phyloP scores from a whole-genome alignment of 1,140 invertebrate genomes.

The Leptonema lineaticorne region DNA sequence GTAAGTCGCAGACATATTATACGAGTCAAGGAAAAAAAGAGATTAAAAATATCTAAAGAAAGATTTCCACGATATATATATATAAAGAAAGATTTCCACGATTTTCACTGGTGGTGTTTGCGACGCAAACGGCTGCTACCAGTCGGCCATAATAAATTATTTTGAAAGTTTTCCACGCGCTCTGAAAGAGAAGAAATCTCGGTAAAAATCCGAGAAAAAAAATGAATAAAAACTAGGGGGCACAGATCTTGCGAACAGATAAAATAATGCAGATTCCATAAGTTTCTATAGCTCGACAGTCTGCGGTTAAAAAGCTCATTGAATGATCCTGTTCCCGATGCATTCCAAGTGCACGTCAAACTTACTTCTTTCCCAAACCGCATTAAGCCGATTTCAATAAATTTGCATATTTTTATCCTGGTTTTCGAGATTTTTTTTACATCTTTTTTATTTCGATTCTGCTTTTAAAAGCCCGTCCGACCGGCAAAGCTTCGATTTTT shows the following conservation, averaged over 20 bases:
- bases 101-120: too few relatives aligned
- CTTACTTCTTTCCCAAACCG: conserved; percentile 14
- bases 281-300: neutral
- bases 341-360: conserved; percentile 21
- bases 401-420: conserved; percentile 35
- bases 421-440: too few relatives aligned
- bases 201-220: neutral
- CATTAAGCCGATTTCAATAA: conserved; percentile 34
- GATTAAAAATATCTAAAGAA: too few relatives aligned
- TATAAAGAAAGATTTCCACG: too few relatives aligned
- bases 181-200: neutral
- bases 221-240: neutral
- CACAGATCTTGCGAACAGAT: neutral
- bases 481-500: neutral
- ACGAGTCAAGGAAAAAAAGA: too few relatives aligned
- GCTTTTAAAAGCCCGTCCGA: neutral
- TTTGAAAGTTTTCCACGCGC: neutral
- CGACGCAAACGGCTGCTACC: neutral
- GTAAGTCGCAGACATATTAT: too few relatives aligned
- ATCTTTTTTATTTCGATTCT: too few relatives aligned
- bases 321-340: neutral
- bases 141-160: neutral
- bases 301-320: neutral
- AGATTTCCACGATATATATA: too few relatives aligned
- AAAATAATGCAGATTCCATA: neutral